phyloP scores from a whole-genome alignment of 2,113 vertebrate genomes.

The Eurystomus gularis region DNA sequence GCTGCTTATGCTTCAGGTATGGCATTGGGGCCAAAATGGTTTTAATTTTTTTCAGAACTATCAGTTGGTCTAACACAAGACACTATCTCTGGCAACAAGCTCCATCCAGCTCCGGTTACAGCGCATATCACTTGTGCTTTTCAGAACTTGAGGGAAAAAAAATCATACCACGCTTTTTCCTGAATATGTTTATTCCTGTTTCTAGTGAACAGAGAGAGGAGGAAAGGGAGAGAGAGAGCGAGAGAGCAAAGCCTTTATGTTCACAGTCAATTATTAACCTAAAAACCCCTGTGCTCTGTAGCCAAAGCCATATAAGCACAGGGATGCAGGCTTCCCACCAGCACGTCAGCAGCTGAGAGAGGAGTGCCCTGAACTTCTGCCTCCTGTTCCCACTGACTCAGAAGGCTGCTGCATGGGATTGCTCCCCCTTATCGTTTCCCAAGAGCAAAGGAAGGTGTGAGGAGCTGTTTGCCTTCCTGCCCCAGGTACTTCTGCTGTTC shows the following conservation, averaged over 20 bases:
- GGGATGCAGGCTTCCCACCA: background rate
- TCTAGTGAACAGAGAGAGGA: background rate
- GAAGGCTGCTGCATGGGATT: background rate
- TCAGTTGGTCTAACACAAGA: background rate
- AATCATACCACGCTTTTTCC: background rate
- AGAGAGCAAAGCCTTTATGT: background rate
- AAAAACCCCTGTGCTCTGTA: background rate
- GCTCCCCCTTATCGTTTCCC: background rate
- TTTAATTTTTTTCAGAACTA: background rate
- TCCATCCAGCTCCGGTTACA: background rate
- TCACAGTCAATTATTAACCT: background rate
- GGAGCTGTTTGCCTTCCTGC: background rate
- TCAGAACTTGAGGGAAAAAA: background rate
- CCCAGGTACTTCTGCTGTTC: background rate
- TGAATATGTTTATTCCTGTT: background rate
- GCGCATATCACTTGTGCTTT: background rate
- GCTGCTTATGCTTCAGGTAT: background rate
- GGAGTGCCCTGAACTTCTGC: background rate
- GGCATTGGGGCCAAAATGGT: background rate
- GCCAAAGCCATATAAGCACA: background rate
- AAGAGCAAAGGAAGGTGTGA: background rate
- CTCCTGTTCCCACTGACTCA: background rate
- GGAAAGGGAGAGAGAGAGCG: background rate
- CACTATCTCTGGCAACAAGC: background rate
- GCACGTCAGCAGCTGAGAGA: background rate